A percentile compares a stretch with the other conserved stretches of the same genome.
phyloP scores from a whole-genome alignment of 2,888 invertebrate genomes.

The Callosobruchus maculatus region DNA sequence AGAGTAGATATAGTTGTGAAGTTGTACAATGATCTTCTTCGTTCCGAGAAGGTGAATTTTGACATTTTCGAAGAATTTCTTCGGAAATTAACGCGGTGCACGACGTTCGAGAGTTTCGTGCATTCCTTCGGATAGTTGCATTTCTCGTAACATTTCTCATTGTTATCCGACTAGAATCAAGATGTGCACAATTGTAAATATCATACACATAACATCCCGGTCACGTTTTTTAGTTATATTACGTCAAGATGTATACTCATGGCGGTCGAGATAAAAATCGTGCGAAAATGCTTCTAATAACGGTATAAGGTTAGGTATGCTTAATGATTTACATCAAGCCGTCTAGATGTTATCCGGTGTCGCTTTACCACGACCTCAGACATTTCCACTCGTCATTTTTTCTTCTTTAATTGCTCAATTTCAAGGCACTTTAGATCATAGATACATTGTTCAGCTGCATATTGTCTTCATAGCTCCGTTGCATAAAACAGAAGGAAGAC shows the following conservation, averaged over 20 bases:
- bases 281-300: constrained; percentile 17
- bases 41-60: too few relatives aligned
- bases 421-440: not conserved
- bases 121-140: not conserved
- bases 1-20: too few relatives aligned
- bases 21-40: too few relatives aligned
- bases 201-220: not conserved
- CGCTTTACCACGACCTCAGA: not conserved
- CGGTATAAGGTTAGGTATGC: constrained; percentile 1
- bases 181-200: not conserved
- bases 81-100: not conserved
- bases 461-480: not conserved
- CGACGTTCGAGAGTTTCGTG: not conserved
- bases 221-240: constrained; percentile 1
- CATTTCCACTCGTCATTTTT: not conserved
- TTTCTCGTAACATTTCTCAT: not conserved
- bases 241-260: not conserved
- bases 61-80: too few relatives aligned
- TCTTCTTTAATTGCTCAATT: not conserved
- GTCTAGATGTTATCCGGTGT: not conserved
- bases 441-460: not conserved
- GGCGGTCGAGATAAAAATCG: constrained; percentile 11
- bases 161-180: not conserved
- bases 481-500: too few relatives aligned
- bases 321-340: not conserved